These are phyloP conservation scores for Phyllostomus discolor DNA, from an alignment of 2,113 vertebrate species.

Conservation along the genomic window DNA sequence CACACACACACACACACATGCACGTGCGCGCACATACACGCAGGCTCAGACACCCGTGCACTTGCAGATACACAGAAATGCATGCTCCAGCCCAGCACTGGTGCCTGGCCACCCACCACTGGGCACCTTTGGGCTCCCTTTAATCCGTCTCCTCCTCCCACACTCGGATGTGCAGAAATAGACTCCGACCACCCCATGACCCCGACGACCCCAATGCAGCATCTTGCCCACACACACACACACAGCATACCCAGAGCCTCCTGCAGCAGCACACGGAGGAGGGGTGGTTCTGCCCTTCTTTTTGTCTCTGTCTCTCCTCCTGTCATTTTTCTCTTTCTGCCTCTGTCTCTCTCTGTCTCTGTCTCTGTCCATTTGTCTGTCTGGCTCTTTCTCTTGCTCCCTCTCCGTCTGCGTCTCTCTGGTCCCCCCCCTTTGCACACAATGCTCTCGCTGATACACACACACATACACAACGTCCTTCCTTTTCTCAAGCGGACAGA, in stretches of 20 bases:
- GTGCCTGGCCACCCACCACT: fast-evolving
- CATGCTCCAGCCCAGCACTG: fast-evolving
- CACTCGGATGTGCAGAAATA: fast-evolving
- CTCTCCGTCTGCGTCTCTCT: no score
- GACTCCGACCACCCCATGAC: neutral
- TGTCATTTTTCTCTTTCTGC: no score
- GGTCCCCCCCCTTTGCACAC: neutral
- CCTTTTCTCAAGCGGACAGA: neutral
- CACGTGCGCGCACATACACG: no score
- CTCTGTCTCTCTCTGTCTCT: neutral
- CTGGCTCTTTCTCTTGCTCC: no score
- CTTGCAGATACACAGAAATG: neutral
- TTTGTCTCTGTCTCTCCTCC: neutral
- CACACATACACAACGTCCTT: fast-evolving
- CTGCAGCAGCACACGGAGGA: no score
- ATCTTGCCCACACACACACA: neutral
- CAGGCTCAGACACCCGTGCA: neutral
- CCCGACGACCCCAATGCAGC: fast-evolving
- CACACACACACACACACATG: neutral
- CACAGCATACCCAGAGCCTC: fast-evolving
- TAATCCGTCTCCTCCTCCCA: neutral
- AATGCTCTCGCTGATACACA: fast-evolving
- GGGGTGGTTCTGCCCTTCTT: no score
- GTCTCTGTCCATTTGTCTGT: fast-evolving
- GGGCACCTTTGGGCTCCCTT: neutral